These are phyloP conservation scores for Dione juno DNA, from an alignment of 2,888 invertebrate genomes.

Conservation along the genomic window DNA sequence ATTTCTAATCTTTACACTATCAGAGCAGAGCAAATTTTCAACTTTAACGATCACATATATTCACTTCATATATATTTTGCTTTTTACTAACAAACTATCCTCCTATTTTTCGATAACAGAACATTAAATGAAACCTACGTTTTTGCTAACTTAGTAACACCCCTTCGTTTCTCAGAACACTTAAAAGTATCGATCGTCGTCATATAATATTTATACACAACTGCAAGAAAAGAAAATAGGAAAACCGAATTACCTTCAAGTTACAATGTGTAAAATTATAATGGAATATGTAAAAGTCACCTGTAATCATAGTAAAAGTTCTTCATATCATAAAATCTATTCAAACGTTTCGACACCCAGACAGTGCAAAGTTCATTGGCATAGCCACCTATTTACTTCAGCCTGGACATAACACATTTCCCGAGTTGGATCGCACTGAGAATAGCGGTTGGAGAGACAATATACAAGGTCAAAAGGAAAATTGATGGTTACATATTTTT, in stretches of 20 bases:
- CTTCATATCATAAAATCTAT: neutral
- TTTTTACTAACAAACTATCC: neutral
- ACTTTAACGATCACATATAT: neutral
- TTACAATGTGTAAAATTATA: neutral
- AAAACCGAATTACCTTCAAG: neutral
- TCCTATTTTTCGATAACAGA: neutral
- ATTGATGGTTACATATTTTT: neutral
- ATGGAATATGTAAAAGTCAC: neutral
- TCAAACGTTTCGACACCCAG: neutral
- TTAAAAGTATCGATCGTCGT: neutral
- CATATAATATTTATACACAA: neutral
- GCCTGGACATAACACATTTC: constrained; percentile 32
- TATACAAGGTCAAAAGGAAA: constrained; percentile 38
- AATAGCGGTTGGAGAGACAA: constrained; percentile 23
- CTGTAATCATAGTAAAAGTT: neutral
- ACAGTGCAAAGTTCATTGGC: constrained; percentile 37
- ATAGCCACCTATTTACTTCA: constrained; percentile 30
- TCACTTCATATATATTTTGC: neutral
- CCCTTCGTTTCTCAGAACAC: neutral
- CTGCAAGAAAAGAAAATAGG: neutral
- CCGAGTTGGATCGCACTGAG: constrained; percentile 26
- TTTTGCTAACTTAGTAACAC: neutral
- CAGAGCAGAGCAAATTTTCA: no score
- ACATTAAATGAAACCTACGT: neutral
- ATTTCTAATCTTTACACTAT: no score